Base-by-base conservation (phyloP, 92 coral and sea anemone species). In the Phymanthus crucifer region DNA sequence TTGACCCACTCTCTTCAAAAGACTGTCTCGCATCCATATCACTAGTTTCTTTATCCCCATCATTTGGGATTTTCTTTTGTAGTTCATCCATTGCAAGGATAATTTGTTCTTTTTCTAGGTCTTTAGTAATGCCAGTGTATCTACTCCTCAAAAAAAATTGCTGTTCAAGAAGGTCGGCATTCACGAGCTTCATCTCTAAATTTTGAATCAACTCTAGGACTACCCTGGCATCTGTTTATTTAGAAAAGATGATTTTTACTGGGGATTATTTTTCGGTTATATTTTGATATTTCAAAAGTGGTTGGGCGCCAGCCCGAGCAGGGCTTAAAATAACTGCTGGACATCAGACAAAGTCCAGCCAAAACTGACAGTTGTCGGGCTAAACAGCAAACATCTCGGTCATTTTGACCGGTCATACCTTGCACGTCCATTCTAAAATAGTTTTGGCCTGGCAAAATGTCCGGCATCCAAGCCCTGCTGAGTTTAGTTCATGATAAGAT, bases 141-240 rank as follows among this genome's bases (percentile, higher is more conserved):
- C 74, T 86, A 45, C 71, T 80, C 36, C 84, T 73, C 0, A 92
- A 73, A 71, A 92, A 92, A 33, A 75, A 78, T 12, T 84, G 89
- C 75, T 92, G 97, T 23, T 65, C 78, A 57, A 72, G 80, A 7
- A 83, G 57, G 4, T 84, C 85, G 29, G 83, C 87, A n/a, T 82
- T 64, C 45, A 54, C 29, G 3, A 92, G 81, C 66, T 70, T 78
- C 8, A 65, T 47, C 73, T 92, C 94, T 23, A 92, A 81, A 77
- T 85, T 90, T 21, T 80, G 71, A n/a, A 92, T 35, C 40, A 92
- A 72, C 38, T 86, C 87, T 32, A 92, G 78, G 27, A 90, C 32
- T 8, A 90, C 97, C 27, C 50, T 79, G 40, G 97, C 97, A 85
- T 90, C 97, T 92, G 85, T 61, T 79, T 57, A 40, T 13, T 40